These are phyloP conservation scores for Tribolium castaneum DNA, from an alignment of 1,140 invertebrate genomes.

Conservation along the genomic window DNA sequence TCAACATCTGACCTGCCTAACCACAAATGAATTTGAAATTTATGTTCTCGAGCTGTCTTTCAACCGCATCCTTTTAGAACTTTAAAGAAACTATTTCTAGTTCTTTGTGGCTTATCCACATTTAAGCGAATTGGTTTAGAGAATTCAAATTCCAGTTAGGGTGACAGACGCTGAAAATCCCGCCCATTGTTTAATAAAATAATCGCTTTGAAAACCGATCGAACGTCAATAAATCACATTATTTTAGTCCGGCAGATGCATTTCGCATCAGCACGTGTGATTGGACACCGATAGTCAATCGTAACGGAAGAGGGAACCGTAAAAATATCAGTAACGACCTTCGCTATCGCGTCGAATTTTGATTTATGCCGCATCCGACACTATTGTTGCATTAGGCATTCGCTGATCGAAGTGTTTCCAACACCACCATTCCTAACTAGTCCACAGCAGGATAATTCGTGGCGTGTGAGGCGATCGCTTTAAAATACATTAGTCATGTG, in stretches of 20 bases:
- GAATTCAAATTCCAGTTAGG: background rate
- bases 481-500: constrained; percentile 49
- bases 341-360: constrained; percentile 54
- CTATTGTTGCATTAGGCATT: constrained; percentile 57
- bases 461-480: constrained; percentile 41
- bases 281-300: constrained; percentile 57
- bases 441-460: constrained; percentile 47
- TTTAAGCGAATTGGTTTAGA: background rate
- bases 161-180: background rate
- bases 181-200: constrained; percentile 59
- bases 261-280: constrained; percentile 57
- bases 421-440: background rate
- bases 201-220: constrained; percentile 61
- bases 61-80: background rate
- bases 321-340: constrained; percentile 59
- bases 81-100: background rate
- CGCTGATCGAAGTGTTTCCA: constrained; percentile 10
- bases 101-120: background rate
- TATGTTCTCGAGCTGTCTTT: background rate
- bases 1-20: background rate
- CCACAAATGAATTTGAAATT: background rate
- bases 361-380: constrained; percentile 55
- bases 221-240: constrained; percentile 60
- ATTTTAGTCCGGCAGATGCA: constrained; percentile 59
- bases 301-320: constrained; percentile 52